A percentile compares a stretch with the other conserved stretches of the same genome.
Evolutionary conservation across 1,140 invertebrate genomes (phyloP).

Genomic region (Aphaenogaster ashmeadi): DNA sequence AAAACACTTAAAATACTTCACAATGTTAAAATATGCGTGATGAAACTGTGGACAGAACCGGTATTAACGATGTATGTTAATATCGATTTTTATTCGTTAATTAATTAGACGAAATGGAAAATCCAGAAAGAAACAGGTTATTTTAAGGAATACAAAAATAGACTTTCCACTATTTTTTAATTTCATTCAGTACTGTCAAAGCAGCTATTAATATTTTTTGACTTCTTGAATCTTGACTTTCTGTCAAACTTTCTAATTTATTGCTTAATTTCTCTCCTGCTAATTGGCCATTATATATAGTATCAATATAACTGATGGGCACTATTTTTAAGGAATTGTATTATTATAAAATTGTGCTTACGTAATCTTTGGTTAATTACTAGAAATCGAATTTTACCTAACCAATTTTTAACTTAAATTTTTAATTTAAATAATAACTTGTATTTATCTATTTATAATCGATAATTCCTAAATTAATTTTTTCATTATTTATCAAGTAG

Average conservation of each 20-base stretch:
- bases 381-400: neutral
- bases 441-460: neutral
- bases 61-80: conserved; percentile 56
- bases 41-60: conserved; percentile 33
- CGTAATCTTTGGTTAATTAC: neutral
- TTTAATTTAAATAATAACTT: neutral
- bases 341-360: neutral
- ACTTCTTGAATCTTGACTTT: conserved; percentile 40
- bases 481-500: neutral
- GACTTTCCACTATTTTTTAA: neutral
- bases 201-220: conserved; percentile 42
- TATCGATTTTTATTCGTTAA: conserved; percentile 69
- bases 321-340: neutral
- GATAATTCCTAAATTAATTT: neutral
- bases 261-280: conserved; percentile 38
- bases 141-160: conserved; percentile 11
- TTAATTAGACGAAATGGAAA: conserved; percentile 63
- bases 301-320: conserved; percentile 3
- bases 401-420: neutral
- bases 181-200: conserved; percentile 5
- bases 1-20: conserved; percentile 51
- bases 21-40: conserved; percentile 17
- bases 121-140: conserved; percentile 64
- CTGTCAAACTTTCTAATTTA: conserved; percentile 63
- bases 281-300: conserved; percentile 47